Percentiles rank a stretch among this genome's conserved stretches.
Conservation (phyloP, 2,113 vertebrate genomes). For the Ptilonorhynchus violaceus region DNA sequence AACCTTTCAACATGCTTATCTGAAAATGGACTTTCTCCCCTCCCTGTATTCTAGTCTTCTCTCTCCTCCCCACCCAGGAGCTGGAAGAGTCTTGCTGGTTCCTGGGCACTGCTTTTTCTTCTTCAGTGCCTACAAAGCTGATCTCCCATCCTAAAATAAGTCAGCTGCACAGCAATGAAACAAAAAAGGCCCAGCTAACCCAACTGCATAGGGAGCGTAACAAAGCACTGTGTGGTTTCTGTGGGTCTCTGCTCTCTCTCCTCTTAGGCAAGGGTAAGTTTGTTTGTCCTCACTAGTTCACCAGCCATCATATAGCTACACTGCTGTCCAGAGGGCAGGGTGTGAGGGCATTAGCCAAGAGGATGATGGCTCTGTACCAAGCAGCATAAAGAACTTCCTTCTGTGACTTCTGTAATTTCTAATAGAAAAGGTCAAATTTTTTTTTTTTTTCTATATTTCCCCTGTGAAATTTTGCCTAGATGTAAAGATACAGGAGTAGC, state of each 20-base stretch:
- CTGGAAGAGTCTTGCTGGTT: background rate
- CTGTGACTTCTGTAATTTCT: background rate
- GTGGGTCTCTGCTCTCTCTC: background rate
- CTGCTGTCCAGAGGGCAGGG: background rate
- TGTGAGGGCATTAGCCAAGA: background rate
- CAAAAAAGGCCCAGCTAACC: background rate
- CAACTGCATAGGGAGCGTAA: background rate
- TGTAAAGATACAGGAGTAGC: background rate
- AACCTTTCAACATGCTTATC: conserved; percentile 18
- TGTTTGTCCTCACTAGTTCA: background rate
- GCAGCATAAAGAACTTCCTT: background rate
- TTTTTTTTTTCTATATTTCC: background rate
- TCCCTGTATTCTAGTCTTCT: background rate
- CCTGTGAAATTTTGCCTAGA: background rate
- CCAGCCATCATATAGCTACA: background rate
- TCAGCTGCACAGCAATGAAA: background rate
- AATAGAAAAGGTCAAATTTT: background rate
- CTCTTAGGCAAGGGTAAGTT: background rate
- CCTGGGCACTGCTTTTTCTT: background rate
- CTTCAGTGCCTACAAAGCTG: background rate
- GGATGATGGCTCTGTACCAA: background rate
- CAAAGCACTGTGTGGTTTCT: accelerated
- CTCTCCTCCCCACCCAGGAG: background rate
- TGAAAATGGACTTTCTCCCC: background rate
- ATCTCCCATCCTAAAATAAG: background rate